Conservation (phyloP, 2,113 vertebrate genomes). For the Oostethus manadensis region DNA sequence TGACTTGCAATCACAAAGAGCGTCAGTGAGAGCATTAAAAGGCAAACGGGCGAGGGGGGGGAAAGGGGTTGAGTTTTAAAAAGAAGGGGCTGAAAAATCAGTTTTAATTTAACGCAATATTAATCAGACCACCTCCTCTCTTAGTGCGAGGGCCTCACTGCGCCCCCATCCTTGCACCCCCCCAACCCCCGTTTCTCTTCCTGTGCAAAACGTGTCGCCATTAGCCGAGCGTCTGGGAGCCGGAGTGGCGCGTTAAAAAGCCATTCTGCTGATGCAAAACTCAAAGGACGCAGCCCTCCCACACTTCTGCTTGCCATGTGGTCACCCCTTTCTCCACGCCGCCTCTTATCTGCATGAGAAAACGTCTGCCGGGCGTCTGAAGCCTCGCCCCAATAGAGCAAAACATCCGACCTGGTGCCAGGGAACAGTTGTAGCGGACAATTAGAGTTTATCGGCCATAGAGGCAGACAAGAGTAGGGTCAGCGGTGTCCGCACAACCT, state of each 20-base stretch:
- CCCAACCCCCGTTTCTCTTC: slow-evolving; percentile 57
- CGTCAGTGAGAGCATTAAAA: slow-evolving; percentile 79
- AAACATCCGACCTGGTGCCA: slow-evolving; percentile 75
- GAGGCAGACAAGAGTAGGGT: slow-evolving; percentile 77
- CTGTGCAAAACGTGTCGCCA: slow-evolving; percentile 70
- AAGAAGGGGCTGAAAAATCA: slow-evolving; percentile 65
- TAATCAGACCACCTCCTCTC: slow-evolving; percentile 95
- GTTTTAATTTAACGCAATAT: slow-evolving; percentile 99
- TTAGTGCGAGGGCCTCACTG: slow-evolving; percentile 53
- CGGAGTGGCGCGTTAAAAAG: slow-evolving; percentile 90
- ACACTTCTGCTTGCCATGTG: slow-evolving; percentile 99
- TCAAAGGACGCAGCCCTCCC: slow-evolving; percentile 92
- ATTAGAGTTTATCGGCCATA: slow-evolving; percentile 80
- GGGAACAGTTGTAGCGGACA: slow-evolving; percentile 79
- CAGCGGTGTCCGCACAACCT: slow-evolving; percentile 56
- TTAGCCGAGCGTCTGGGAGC: slow-evolving; percentile 80
- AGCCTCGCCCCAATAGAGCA: slow-evolving; percentile 66
- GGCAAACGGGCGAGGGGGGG: slow-evolving; percentile 46
- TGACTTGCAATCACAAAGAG: slow-evolving; percentile 97
- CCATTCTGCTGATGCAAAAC: slow-evolving; percentile 94
- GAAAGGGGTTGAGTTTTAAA: slow-evolving; percentile 59
- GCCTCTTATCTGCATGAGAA: slow-evolving; percentile 79
- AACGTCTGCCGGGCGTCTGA: slow-evolving; percentile 73
- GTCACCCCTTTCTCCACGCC: slow-evolving; percentile 79
- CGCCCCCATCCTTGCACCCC: no score